phyloP scores from a whole-genome alignment of 2,888 invertebrate species.

The Eristalis tenax region DNA sequence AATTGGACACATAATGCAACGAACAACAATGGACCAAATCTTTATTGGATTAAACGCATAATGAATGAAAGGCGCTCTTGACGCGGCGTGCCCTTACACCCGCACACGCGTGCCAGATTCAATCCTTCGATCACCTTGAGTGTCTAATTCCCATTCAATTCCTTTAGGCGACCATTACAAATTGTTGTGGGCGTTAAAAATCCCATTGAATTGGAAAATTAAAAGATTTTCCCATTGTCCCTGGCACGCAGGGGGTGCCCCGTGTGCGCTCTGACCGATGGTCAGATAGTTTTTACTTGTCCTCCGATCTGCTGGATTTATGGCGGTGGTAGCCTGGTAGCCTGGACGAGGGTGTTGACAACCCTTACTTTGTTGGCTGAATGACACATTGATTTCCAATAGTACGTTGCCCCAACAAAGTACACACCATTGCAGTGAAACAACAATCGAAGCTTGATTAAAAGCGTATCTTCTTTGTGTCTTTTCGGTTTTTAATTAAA shows the following conservation, averaged over 20 bases:
- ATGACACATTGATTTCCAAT: constrained; percentile 57
- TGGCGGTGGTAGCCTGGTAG: constrained; percentile 14
- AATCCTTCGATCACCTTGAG: constrained; percentile 69
- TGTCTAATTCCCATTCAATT: constrained; percentile 61
- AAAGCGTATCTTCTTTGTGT: constrained; percentile 40
- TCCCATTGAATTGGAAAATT: constrained; percentile 77
- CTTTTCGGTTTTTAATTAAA: constrained; percentile 64
- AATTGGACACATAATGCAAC: constrained; percentile 61
- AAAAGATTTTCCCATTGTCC: constrained; percentile 68
- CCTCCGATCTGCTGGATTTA: constrained; percentile 53
- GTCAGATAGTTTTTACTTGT: constrained; percentile 68
- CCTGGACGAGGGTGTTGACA: constrained; percentile 66
- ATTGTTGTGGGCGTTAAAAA: constrained; percentile 81
- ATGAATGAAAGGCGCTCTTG: constrained; percentile 58
- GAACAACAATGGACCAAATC: constrained; percentile 62
- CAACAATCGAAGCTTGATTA: constrained; percentile 51
- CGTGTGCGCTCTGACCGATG: constrained; percentile 56
- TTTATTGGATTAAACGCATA: constrained; percentile 69
- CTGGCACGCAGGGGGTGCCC: constrained; percentile 32
- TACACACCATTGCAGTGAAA: constrained; percentile 5
- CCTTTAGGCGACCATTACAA: constrained; percentile 77
- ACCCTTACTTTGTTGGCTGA: constrained; percentile 50
- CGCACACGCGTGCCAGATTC: constrained; percentile 40
- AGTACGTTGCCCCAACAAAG: constrained; percentile 14
- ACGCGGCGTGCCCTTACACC: constrained; percentile 29